Evolutionary conservation across 30 jellyfish, hydroid and myxozoan species (phyloP).

Genomic region (Mastigias papua): DNA sequence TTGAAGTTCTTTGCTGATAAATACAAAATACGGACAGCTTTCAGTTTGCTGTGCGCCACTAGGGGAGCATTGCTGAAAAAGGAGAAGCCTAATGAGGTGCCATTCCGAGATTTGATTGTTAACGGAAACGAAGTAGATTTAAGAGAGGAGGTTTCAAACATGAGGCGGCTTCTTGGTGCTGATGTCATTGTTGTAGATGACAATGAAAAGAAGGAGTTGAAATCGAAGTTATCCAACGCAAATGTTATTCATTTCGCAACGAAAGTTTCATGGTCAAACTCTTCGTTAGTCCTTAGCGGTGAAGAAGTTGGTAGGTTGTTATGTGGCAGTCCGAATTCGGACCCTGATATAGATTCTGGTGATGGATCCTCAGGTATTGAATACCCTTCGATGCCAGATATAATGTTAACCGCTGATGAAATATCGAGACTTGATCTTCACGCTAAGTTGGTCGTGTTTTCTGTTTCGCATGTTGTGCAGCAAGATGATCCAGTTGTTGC

Average conservation of each 20-base stretch:
- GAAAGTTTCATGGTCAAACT: constrained; percentile 83
- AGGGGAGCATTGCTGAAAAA: constrained; percentile 32
- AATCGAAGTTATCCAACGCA: constrained; percentile 69
- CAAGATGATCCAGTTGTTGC: constrained; percentile 63
- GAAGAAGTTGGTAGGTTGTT: constrained; percentile 75
- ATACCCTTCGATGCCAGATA: constrained; percentile 79
- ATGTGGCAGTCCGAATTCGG: constrained; percentile 68
- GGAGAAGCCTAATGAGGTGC: constrained; percentile 45
- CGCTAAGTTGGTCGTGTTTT: constrained; percentile 78
- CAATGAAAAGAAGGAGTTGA: constrained; percentile 62
- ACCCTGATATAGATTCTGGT: constrained; percentile 75
- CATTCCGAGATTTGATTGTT: constrained; percentile 47
- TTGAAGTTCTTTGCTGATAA: constrained; percentile 65
- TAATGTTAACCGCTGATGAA: constrained; percentile 66
- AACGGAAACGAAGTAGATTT: constrained; percentile 61
- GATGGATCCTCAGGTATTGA: constrained; percentile 73
- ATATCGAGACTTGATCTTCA: constrained; percentile 63
- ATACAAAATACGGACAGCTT: constrained; percentile 59
- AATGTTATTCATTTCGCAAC: constrained; percentile 86
- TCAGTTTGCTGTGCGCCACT: constrained; percentile 47
- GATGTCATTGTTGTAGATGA: constrained; percentile 62
- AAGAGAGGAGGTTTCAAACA: constrained; percentile 39
- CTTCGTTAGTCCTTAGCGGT: constrained; percentile 80
- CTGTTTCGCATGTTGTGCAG: constrained; percentile 67
- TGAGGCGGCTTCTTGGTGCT: constrained; percentile 51